Evolutionary conservation across 2,113 vertebrate genomes (phyloP), one percentile per base, ranked within the genome.

Genomic region (Neolamprologus hecqui): DNA sequence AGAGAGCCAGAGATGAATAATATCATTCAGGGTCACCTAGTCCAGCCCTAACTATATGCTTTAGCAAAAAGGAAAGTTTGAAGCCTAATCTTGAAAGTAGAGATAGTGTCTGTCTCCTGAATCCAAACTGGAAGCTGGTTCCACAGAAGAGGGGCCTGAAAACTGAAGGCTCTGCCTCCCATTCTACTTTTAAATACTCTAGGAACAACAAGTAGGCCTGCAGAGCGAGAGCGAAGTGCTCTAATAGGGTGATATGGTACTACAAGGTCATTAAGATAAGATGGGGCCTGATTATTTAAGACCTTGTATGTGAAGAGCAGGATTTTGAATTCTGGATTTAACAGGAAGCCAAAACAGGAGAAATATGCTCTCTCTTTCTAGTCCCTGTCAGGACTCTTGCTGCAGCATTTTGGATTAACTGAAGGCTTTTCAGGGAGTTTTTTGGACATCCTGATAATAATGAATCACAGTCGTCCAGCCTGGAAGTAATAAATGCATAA

Each of bases 211-310:
- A 58, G 13, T 58, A 58, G 1, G 55, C 55, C 55, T 58, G 26
- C 55, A 58, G 55, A 0, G 55, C 0, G 0, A 0, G 26, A 58
- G 55, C 0, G 1, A 58, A 58, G 55, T 9, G 55, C 23, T 58
- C 26, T 58, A 4, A 58, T 15, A 9, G 55, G 57, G 7, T 58
- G 26, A 58, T 58, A 28, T 0, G 26, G 13, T 28, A 6, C 55
- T 58, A 58, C 55, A 58, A 58, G 13, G 55, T 58, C 23, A 58
- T 0, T 58, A 15, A 58, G 23, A 28, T 58, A 58, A 58, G 55
- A 28, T 58, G 0, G 55, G 23, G 13, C 55, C 23, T 28, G 55
- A 57, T 14, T 57, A 14, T 57, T 26, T 14, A 57, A 57, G 54
- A 57, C 12, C 54, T 57, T 26, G 6, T 57, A 26, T 57, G 21